Evolutionary conservation across 2,888 invertebrate genomes (phyloP), one percentile per base, ranked within the genome.

Genomic region (Cheilosia vernalis): DNA sequence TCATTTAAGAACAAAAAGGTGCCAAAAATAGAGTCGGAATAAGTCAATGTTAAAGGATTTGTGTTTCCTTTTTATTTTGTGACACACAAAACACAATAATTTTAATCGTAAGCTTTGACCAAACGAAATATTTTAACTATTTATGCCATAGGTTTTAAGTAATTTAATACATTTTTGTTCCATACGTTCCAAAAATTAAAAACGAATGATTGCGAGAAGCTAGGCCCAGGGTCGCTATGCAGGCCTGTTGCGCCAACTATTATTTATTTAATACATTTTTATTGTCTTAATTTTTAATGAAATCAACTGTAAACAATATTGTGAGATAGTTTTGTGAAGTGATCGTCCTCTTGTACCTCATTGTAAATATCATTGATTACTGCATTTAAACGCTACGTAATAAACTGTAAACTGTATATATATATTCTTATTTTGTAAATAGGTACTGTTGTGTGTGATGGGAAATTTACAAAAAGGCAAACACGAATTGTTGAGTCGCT

Each of bases 261-360:
- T n/a, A n/a, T n/a, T n/a, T n/a, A 9, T 33, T 2, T 21, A 37
- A 13, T 13, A 13, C 13, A 37, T 37, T 37, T 47, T 10, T 40
- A 24, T 19, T 24, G 9, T 5, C 30, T n/a, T 49, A 21, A 15
- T 10, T 37, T 63, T 55, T 37, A 58, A 49, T 10, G 7, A 64
- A 37, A 40, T 47, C 44, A 63, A n/a, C 24, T 53, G 24, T 21
- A 30, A 15, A 17, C 19, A 51, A 64, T 51, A 27, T 15, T 42
- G 15, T 37, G 56, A 74, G 40, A 60, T 19, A 51, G 42, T 56
- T 10, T n/a, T 42, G n/a, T 19, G 53, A 72, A 55, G 42, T 69
- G 42, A 64, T 77, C 42, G 70, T 77, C 44, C 70, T 64, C 61
- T 13, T 67, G 78, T 83, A 83, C 82, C 83, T 83, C 83, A 83